Evolutionary conservation across 2,797 vertebrate species (phyloP).

Genomic region (Catharus ustulatus): DNA sequence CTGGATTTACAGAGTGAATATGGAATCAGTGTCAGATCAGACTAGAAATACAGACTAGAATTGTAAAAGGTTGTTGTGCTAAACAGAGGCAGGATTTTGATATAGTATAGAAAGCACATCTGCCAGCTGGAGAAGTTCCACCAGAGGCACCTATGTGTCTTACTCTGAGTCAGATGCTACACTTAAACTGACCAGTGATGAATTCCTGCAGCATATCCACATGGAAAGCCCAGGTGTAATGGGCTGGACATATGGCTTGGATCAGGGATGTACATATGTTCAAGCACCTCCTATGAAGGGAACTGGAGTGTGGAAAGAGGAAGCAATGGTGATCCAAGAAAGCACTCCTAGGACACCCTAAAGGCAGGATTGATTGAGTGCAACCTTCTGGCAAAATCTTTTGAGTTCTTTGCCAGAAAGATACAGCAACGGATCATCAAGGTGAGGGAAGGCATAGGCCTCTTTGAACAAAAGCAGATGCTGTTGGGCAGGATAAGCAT

Average conservation of each 20-base stretch:
- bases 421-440: constrained; percentile 54
- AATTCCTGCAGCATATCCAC: constrained; percentile 46
- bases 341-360: constrained; percentile 54
- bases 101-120: neutral
- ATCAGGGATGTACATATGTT: constrained; percentile 63
- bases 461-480: constrained; percentile 65
- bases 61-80: neutral
- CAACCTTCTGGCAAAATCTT: constrained; percentile 64
- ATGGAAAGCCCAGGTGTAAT: constrained; percentile 58
- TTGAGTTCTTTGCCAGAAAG: constrained; percentile 63
- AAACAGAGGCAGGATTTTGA: constrained; percentile 22
- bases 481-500: constrained; percentile 1
- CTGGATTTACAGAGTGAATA: neutral
- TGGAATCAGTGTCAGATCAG: neutral
- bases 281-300: constrained; percentile 38
- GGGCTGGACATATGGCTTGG: constrained; percentile 62
- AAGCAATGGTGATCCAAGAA: constrained; percentile 59
- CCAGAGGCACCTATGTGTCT: constrained; percentile 43
- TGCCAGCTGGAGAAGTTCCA: constrained; percentile 64
- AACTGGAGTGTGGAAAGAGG: constrained; percentile 60
- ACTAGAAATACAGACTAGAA: neutral
- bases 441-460: constrained; percentile 43
- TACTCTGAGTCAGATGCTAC: constrained; percentile 46
- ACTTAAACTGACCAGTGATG: constrained; percentile 52
- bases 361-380: constrained; percentile 71